Evolutionary conservation across 2,888 invertebrate genomes (phyloP).

Genomic region (Hemithea aestivaria): DNA sequence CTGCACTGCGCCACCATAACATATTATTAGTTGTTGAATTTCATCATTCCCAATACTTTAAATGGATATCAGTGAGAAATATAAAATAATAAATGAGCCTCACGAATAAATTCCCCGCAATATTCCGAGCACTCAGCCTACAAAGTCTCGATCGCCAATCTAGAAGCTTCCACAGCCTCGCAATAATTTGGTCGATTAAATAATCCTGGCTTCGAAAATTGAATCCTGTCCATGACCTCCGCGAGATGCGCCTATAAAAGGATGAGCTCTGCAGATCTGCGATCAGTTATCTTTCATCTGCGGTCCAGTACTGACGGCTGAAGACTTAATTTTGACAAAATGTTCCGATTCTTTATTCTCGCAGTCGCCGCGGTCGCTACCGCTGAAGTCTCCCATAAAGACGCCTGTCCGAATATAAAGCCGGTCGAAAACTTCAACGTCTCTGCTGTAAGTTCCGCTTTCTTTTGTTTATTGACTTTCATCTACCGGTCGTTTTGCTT

Average conservation of each 20-base stretch:
- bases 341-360: conserved; percentile 46
- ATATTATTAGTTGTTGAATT: no score
- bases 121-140: neutral
- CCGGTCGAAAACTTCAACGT: conserved; percentile 57
- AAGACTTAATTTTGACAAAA: conserved; percentile 41
- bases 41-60: no score
- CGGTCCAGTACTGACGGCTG: conserved; percentile 34
- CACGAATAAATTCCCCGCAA: no score
- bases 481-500: neutral
- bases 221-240: conserved; percentile 54
- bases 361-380: conserved; percentile 47
- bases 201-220: conserved; percentile 48
- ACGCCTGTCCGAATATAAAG: conserved; percentile 53
- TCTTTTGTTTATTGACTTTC: conserved; percentile 3
- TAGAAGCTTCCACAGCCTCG: conserved; percentile 33
- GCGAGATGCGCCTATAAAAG: conserved; percentile 47
- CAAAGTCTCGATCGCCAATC: conserved; percentile 15
- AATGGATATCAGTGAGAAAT: no score
- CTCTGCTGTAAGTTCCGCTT: conserved; percentile 48
- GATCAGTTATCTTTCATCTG: conserved; percentile 41
- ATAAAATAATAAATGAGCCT: no score
- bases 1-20: no score
- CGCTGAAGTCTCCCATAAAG: conserved; percentile 50
- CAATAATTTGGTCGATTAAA: conserved; percentile 45
- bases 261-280: conserved; percentile 22